phyloP scores from a whole-genome alignment of 1,140 invertebrate species.

The Notospermus geniculatus region DNA sequence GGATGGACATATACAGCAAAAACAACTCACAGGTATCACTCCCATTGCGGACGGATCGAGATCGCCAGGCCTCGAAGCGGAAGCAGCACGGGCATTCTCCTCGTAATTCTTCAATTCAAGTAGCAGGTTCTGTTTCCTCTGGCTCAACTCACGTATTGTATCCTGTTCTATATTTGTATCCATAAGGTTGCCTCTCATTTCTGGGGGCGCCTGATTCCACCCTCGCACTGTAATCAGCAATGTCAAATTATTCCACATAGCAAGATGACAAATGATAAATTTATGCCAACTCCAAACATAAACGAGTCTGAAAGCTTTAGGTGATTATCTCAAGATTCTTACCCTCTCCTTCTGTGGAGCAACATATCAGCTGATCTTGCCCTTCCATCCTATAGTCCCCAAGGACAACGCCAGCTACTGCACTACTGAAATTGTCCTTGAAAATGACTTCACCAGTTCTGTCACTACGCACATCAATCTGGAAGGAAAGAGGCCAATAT shows the following conservation, averaged over 20 bases:
- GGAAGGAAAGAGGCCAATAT: slow-evolving; percentile 13
- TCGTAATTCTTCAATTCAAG: slow-evolving; percentile 82
- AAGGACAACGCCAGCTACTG: slow-evolving; percentile 77
- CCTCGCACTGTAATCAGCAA: slow-evolving; percentile 67
- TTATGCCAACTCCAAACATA: too few relatives aligned
- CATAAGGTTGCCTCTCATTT: slow-evolving; percentile 55
- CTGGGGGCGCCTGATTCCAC: slow-evolving; percentile 61
- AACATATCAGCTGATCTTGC: slow-evolving; percentile 73
- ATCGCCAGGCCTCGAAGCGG: slow-evolving; percentile 31
- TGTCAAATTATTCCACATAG: too few relatives aligned
- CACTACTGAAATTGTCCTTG: slow-evolving; percentile 71
- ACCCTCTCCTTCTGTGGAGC: slow-evolving; percentile 85
- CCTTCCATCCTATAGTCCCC: slow-evolving; percentile 82
- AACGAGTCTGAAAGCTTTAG: too few relatives aligned
- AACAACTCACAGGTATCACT: slow-evolving; percentile 69
- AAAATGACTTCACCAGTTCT: slow-evolving; percentile 81
- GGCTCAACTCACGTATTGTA: slow-evolving; percentile 74
- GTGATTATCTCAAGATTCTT: slow-evolving; percentile 27
- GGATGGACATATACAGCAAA: too few relatives aligned
- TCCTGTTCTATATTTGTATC: slow-evolving; percentile 70
- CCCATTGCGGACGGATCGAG: slow-evolving; percentile 52
- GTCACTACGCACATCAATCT: slow-evolving; percentile 73
- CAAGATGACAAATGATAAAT: too few relatives aligned
- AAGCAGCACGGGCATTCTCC: slow-evolving; percentile 50
- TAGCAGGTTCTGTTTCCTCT: slow-evolving; percentile 76